A percentile compares a stretch with the other conserved stretches of the same genome.
Conservation (phyloP, 2,888 invertebrate species). For the Rotaria socialis region DNA sequence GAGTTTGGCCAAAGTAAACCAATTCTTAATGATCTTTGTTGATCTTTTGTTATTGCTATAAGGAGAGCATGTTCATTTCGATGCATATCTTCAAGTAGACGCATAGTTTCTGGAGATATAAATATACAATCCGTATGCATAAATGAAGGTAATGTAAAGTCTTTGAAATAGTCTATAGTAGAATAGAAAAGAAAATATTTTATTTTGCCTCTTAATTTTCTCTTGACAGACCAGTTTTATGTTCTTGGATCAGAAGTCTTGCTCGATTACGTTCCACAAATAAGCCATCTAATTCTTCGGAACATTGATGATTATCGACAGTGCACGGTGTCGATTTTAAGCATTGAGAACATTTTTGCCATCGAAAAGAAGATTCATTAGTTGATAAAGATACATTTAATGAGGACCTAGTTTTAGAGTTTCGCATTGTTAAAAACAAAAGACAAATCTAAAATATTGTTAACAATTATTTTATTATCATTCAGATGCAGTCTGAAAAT, state of each 20-base stretch:
- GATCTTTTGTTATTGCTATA: background rate
- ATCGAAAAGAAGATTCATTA: background rate
- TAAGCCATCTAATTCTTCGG: background rate
- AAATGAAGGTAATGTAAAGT: background rate
- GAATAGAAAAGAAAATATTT: background rate
- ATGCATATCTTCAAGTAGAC: background rate
- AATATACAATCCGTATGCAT: background rate
- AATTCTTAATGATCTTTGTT: background rate
- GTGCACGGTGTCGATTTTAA: background rate
- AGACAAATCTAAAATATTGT: background rate
- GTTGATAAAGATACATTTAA: background rate
- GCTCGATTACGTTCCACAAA: background rate
- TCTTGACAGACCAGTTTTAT: background rate
- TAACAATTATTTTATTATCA: too few relatives aligned
- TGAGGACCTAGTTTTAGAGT: background rate
- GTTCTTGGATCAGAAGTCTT: background rate
- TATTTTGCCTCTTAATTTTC: background rate
- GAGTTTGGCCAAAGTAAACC: background rate
- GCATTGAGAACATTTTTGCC: background rate
- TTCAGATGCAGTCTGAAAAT: too few relatives aligned
- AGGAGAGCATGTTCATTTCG: background rate
- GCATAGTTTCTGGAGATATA: background rate
- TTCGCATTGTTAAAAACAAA: background rate
- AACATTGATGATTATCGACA: background rate
- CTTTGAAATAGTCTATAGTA: slow-evolving; percentile 2